Conservation (phyloP, 2,888 invertebrate genomes). For the Schrankia costaestrigalis region DNA sequence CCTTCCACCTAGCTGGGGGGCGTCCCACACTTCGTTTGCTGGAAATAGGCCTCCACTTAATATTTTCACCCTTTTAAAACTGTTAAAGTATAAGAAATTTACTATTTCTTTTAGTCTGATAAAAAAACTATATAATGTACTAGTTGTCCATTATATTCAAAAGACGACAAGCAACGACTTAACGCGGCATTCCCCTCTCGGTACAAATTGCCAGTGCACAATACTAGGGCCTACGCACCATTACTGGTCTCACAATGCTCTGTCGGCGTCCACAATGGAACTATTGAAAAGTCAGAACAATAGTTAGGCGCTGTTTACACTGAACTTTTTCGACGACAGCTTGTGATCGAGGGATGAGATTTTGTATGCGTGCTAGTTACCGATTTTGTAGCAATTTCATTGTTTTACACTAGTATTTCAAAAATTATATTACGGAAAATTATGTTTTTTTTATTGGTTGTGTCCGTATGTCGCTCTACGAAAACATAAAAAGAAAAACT, state of each 20-base stretch:
- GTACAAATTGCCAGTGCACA: constrained; percentile 41
- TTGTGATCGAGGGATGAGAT: constrained; percentile 31
- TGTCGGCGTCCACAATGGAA: constrained; percentile 34
- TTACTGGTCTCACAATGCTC: constrained; percentile 31
- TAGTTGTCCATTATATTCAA: constrained; percentile 12
- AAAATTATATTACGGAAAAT: too few species aligned
- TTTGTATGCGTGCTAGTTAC: not conserved
- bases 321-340: constrained; percentile 44
- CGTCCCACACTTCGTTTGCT: too few species aligned
- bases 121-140: constrained; percentile 4
- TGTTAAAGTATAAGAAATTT: not conserved
- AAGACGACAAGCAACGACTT: constrained; percentile 20
- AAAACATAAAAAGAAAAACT: too few species aligned
- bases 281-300: constrained; percentile 62
- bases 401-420: too few species aligned
- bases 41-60: too few species aligned
- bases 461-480: too few species aligned
- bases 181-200: constrained; percentile 15
- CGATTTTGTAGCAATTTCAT: not conserved
- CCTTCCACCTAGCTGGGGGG: too few species aligned
- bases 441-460: too few species aligned
- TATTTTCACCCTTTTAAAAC: too few species aligned
- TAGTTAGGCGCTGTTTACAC: constrained; percentile 58
- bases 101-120: not conserved
- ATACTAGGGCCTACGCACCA: constrained; percentile 43